Evolutionary conservation across 2,888 invertebrate species (phyloP).

Genomic region (Minunthozetes semirufus): DNA sequence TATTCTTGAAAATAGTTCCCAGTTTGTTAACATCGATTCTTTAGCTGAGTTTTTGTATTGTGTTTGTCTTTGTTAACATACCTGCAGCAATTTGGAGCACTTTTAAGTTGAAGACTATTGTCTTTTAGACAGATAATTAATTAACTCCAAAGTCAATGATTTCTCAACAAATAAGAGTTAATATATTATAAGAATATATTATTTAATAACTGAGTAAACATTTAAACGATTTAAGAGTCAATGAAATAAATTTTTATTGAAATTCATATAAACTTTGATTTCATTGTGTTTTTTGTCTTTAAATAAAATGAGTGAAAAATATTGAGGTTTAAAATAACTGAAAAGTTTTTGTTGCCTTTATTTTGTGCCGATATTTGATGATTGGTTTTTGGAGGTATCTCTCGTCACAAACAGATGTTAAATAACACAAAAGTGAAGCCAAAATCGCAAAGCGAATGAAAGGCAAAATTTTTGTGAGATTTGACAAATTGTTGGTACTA

Average conservation of each 20-base stretch:
- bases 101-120: too few relatives aligned
- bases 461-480: constrained; percentile 1
- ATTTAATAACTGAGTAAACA: too few relatives aligned
- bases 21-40: too few relatives aligned
- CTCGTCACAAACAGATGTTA: constrained; percentile 22
- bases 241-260: neutral
- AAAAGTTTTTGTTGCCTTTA: neutral
- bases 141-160: too few relatives aligned
- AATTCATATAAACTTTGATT: neutral
- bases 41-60: too few relatives aligned
- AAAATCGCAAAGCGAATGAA: neutral
- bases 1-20: too few relatives aligned
- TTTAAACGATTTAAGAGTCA: neutral
- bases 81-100: too few relatives aligned
- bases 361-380: constrained; percentile 7
- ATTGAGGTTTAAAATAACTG: neutral
- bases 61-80: too few relatives aligned
- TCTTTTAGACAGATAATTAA: too few relatives aligned
- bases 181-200: too few relatives aligned
- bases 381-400: neutral
- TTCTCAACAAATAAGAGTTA: too few relatives aligned
- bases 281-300: neutral
- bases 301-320: neutral
- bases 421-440: neutral
- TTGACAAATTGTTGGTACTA: constrained; percentile 19